These are phyloP conservation scores for Drosophila basisetae DNA, from an alignment of 2,888 invertebrate species.

Conservation along the genomic window DNA sequence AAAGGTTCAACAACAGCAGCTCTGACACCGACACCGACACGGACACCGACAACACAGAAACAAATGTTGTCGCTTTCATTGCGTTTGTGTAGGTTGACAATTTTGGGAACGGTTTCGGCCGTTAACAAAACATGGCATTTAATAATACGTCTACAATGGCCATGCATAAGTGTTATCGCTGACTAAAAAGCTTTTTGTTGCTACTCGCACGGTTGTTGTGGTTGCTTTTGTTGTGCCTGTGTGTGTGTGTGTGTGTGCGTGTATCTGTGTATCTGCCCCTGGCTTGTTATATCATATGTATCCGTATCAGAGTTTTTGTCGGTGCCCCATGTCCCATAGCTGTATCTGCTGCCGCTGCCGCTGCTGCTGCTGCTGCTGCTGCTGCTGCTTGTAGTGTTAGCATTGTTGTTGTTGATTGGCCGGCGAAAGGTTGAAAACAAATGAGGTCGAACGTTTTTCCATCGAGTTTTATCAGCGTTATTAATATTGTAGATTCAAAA, in stretches of 20 bases:
- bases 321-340: slow-evolving; percentile 29
- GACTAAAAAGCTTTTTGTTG: slow-evolving; percentile 80
- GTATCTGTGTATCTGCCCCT: slow-evolving; percentile 60
- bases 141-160: slow-evolving; percentile 78
- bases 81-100: slow-evolving; percentile 72
- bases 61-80: slow-evolving; percentile 63
- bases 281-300: slow-evolving; percentile 61
- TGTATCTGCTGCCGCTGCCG: slow-evolving; percentile 6
- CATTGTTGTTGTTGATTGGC: slow-evolving; percentile 56
- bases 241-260: slow-evolving; percentile 1
- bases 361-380: not conserved
- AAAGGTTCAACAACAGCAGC: slow-evolving; percentile 55
- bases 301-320: slow-evolving; percentile 63
- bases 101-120: slow-evolving; percentile 80
- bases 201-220: slow-evolving; percentile 54
- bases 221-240: slow-evolving; percentile 26
- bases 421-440: slow-evolving; percentile 70
- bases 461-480: slow-evolving; percentile 73
- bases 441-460: slow-evolving; percentile 65
- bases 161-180: slow-evolving; percentile 79
- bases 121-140: slow-evolving; percentile 80
- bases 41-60: slow-evolving; percentile 31
- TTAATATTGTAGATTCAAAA: slow-evolving; percentile 72
- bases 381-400: slow-evolving; percentile 35
- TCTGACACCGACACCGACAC: slow-evolving; percentile 35